These are phyloP conservation scores for Drosophila bocqueti DNA, from an alignment of 1,140 invertebrate species.

Conservation along the genomic window DNA sequence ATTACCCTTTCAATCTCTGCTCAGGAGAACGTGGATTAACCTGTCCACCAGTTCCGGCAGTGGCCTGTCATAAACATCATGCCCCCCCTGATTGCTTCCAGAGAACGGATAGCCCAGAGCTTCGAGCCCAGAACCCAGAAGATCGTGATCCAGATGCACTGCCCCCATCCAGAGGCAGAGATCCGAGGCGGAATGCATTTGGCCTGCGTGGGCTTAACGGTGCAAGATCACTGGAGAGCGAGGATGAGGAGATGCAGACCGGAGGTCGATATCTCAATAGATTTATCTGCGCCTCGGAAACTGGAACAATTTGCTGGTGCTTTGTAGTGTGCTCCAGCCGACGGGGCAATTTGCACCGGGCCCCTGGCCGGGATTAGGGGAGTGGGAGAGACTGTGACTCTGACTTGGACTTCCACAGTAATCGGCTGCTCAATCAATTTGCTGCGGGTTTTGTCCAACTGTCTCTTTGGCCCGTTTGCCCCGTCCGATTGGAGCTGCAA, in stretches of 20 bases:
- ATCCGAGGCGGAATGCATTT: slow-evolving; percentile 20
- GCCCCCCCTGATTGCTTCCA: slow-evolving; percentile 24
- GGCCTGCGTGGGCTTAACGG: slow-evolving; percentile 67
- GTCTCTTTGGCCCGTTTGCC: slow-evolving; percentile 34
- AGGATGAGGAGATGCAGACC: background rate
- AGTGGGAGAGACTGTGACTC: background rate
- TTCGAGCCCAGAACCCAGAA: slow-evolving; percentile 1
- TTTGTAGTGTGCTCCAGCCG: slow-evolving; percentile 34
- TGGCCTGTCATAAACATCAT: slow-evolving; percentile 48
- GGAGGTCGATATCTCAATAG: slow-evolving; percentile 60
- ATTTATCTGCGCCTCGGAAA: slow-evolving; percentile 60
- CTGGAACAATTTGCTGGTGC: slow-evolving; percentile 56
- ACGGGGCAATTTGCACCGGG: slow-evolving; percentile 64
- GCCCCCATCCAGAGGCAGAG: slow-evolving; percentile 18
- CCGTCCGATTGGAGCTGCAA: slow-evolving; percentile 62
- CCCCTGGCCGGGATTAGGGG: slow-evolving; percentile 19
- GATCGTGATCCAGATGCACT: slow-evolving; percentile 37
- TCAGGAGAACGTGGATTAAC: slow-evolving; percentile 20
- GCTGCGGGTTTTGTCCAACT: slow-evolving; percentile 68
- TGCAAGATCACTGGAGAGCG: slow-evolving; percentile 12
- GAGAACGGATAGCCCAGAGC: background rate
- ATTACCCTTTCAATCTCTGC: background rate
- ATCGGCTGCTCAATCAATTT: slow-evolving; percentile 80
- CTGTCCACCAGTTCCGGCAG: slow-evolving; percentile 33
- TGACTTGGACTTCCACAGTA: slow-evolving; percentile 56